Percentiles rank a stretch among this genome's conserved stretches.
phyloP scores from a whole-genome alignment of 1,140 invertebrate species.

The Notospermus geniculatus region DNA sequence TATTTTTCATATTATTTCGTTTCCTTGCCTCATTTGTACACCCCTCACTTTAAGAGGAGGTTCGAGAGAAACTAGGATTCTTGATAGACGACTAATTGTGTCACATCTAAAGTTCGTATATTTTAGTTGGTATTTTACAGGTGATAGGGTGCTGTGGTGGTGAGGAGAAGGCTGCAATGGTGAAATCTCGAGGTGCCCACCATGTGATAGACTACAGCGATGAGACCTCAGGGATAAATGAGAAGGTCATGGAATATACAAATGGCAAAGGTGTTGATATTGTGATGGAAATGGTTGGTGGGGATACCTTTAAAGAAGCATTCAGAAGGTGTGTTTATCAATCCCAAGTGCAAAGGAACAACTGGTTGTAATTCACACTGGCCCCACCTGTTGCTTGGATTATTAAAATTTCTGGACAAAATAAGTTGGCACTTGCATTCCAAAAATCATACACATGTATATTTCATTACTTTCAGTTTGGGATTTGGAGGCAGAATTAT shows the following conservation, averaged over 20 bases:
- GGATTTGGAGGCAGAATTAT: no score
- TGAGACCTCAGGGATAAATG: constrained; percentile 57
- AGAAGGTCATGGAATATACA: constrained; percentile 61
- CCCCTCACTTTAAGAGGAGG: background rate
- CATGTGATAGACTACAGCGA: constrained; percentile 54
- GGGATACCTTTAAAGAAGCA: constrained; percentile 61
- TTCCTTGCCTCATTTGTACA: background rate
- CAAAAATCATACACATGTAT: no score
- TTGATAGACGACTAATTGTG: background rate
- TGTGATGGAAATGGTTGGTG: constrained; percentile 63
- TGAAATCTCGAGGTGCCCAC: constrained; percentile 63
- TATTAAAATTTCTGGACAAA: no score
- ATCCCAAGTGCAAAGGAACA: no score
- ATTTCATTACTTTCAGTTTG: no score
- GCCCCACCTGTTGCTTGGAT: no score
- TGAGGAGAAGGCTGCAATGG: constrained; percentile 59
- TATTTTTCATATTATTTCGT: no score
- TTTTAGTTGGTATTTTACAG: constrained; percentile 38
- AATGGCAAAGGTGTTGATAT: constrained; percentile 60
- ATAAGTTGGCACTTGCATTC: no score
- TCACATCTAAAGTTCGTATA: background rate
- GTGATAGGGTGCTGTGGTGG: constrained; percentile 64
- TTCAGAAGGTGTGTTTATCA: constrained; percentile 37
- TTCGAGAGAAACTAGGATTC: background rate
- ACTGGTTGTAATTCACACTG: no score